Base-by-base conservation (phyloP, 2,888 invertebrate species). In the Nycteola revayana region DNA sequence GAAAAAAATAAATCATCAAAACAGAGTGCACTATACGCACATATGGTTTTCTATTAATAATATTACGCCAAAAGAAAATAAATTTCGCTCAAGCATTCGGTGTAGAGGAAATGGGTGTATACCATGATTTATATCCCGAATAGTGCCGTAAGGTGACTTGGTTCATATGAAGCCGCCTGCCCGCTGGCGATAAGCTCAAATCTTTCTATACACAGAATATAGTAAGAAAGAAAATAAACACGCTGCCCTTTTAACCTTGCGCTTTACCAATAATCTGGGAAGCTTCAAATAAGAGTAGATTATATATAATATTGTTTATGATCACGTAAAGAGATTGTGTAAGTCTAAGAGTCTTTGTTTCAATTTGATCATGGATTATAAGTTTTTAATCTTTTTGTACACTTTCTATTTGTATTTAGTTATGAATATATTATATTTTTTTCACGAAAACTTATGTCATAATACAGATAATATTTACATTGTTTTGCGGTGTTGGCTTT, bases 101-200 rank as follows among this genome's bases (percentile, higher is more conserved):
- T 61, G 75, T 80, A 84, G 71, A 84, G 84, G 78, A 79, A 84
- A 85, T 85, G 81, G 84, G 85, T 83, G 81, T 82, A 84, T 76
- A 69, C 66, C 73, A 84, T 85, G 84, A 87, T 87, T 86, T 86
- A 87, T 85, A 75, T 75, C 74, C 75, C 72, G 68, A 79, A 80
- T 70, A 74, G 75, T 74, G 75, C 76, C 66, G 71, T 56, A 76
- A 78, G 78, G 70, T 75, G 71, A 73, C 66, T 21, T 7, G n/a
- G 65, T 56, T 63, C 69, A 65, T 71, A 75, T 71, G 75, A 75
- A 63, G 68, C 66, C 58, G 67, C 72, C 85, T 87, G 87, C 65
- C 78, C 77, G 73, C 46, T 60, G 74, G 80, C 85, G 87, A 88
- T 87, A 86, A 87, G 85, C 82, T 66, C 69, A 72, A 78, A 73